Conservation (phyloP, 92 coral and sea anemone genomes). For the Chrysogorgia sp. region DNA sequence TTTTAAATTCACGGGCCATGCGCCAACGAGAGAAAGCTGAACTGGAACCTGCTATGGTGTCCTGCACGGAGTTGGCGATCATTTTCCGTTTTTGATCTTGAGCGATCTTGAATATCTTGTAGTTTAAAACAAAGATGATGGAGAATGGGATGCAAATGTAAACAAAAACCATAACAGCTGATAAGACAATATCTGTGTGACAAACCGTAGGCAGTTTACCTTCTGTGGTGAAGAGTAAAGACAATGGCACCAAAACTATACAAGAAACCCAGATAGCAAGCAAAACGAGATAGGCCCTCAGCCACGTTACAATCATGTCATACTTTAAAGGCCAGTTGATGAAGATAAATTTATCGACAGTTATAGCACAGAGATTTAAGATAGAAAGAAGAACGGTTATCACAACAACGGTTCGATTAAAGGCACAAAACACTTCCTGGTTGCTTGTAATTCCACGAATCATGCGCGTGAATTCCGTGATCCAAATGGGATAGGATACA, state of each 20-base stretch:
- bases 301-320: constrained; percentile 11
- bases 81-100: constrained; percentile 10
- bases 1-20: not conserved
- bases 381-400: too few relatives aligned
- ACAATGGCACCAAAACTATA: not conserved
- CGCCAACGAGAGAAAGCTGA: too few relatives aligned
- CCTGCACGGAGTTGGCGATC: not conserved
- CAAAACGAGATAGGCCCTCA: not conserved
- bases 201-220: too few relatives aligned
- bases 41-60: too few relatives aligned
- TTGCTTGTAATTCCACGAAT: not conserved
- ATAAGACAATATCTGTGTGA: too few relatives aligned
- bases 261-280: not conserved
- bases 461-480: not conserved
- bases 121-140: too few relatives aligned
- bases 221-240: too few relatives aligned
- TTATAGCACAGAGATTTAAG: not conserved
- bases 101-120: constrained; percentile 14
- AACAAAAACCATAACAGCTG: too few relatives aligned
- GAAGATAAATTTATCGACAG: constrained; percentile 6
- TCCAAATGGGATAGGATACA: not conserved
- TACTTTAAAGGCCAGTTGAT: constrained; percentile 16
- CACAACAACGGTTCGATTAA: too few relatives aligned
- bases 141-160: too few relatives aligned
- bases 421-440: too few relatives aligned